Base-by-base conservation (phyloP, 2,797 vertebrate species). In the Darevskia nairensis region DNA sequence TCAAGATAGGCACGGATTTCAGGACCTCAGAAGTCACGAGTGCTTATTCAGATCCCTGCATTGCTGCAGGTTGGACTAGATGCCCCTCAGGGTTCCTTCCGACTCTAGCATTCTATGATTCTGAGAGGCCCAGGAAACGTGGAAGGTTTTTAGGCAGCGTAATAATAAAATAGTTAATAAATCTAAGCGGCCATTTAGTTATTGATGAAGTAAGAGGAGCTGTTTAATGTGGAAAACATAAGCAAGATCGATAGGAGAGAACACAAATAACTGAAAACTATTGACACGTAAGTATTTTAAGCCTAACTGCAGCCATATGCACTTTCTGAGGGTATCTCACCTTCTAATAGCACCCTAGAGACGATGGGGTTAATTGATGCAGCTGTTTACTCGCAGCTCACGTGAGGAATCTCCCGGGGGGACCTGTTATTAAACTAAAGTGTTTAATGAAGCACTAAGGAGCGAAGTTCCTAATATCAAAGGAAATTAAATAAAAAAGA, bases 381-480 rank as follows among this genome's bases (percentile, higher is more conserved):
- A 98, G 98, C 98, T 98, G 98, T 98, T 98, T 98, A 98, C 97
- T 96, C 97, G 97, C 97, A 96, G 96, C 97, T 97, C 98, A 97
- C 96, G 94, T 96, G 96, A 97, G 94, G 93, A 91, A 96, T 97
- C 98, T 98, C 98, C 98, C 44, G 75, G 97, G 97, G 98, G 97
- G 97, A 66, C 66, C 88, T 98, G 97, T 96, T 98, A 98, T 98
- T 98, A 98, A 98, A 98, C 93, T 92, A 91, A 95, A 95, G 96
- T 97, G 98, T 98, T 98, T 98, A 98, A 98, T 98, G 98, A 98
- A 98, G 98, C 98, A 97, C 97, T 97, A 97, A 98, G 97, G 97
- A 98, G 96, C 95, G 95, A 96, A 97, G 96, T 97, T 97, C 92
- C 96, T 97, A 97, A 96, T 94, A 95, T 95, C 68, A 93, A 97